phyloP scores from a whole-genome alignment of 2,113 vertebrate genomes.

The Albula goreensis region DNA sequence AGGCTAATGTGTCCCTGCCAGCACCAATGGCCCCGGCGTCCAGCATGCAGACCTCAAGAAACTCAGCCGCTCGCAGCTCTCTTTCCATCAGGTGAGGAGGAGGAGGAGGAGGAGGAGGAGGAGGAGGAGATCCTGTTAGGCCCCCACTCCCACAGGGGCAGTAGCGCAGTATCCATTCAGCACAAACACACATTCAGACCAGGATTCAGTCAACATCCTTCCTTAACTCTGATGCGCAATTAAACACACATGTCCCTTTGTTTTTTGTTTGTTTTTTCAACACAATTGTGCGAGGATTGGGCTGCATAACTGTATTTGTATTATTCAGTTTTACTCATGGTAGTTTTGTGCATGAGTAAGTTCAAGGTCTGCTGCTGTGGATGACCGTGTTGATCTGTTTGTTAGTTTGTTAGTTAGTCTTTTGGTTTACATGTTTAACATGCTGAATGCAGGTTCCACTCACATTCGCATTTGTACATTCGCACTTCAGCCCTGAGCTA shows the following conservation, averaged over 20 bases:
- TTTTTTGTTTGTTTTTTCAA: background rate
- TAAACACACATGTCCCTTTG: background rate
- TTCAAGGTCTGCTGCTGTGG: no score
- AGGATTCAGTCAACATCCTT: background rate
- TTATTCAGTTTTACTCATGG: no score
- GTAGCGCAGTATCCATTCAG: background rate
- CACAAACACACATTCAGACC: background rate
- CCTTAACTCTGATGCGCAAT: background rate
- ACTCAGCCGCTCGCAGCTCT: background rate
- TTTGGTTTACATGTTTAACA: no score
- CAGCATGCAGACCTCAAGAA: background rate
- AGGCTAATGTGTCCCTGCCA: constrained; percentile 69
- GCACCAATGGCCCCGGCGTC: background rate
- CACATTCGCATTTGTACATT: no score
- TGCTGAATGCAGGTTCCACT: no score
- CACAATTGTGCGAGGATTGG: background rate
- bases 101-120: no score
- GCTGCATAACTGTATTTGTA: no score
- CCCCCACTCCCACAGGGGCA: background rate
- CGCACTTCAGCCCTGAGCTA: no score
- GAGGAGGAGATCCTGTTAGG: background rate
- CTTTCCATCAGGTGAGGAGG: background rate
- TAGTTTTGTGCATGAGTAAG: no score
- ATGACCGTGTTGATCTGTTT: no score
- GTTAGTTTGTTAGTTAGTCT: no score